Base-by-base conservation (phyloP, 2,888 invertebrate genomes). In the Drosophila picticornis region DNA sequence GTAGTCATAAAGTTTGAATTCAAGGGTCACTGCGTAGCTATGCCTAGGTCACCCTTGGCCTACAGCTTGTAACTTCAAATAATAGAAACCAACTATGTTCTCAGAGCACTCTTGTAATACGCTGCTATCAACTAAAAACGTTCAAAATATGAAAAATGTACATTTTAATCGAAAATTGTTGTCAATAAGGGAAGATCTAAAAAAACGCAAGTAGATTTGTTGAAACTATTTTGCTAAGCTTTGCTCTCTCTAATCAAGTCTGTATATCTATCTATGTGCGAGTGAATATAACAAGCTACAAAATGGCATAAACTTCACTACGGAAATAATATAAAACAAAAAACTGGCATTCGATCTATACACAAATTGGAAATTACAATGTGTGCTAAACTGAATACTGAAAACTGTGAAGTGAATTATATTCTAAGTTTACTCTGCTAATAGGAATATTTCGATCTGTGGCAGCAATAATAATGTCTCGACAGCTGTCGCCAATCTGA, bases 371-470 rank as follows among this genome's bases (percentile, higher is more conserved):
- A 4, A 13, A n/a, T 38, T 56, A n/a, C n/a, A 27, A 56, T 38
- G 34, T 25, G 22, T 52, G 13, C 22, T 55, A 36, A 50, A 10
- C 27, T 48, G 27, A 50, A 25, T 27, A 27, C 10, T n/a, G n/a
- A 16, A 50, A 25, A 19, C 27, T 19, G 10, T 50, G 19, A 27
- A 19, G 5, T 50, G 10, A 27, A 27, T 50, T 11, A 27, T 27
- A 19, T 9, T 38, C 38, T n/a, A 38, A 3, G 2, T 56, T 56
- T 27, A 38, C 27, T n/a, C n/a, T 56, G 13, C 38, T 38, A 55
- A 38, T 38, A 55, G 36, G 25, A 55, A 36, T 55, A 55, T 53
- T 10, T 34, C 5, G 16, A 38, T n/a, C 38, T 38, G 36, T 56
- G 55, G n/a, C 38, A n/a, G 36, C 27, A 29, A n/a, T 36, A 27